These are phyloP conservation scores for Spodoptera frugiperda DNA, from an alignment of 1,140 invertebrate species.

Conservation along the genomic window DNA sequence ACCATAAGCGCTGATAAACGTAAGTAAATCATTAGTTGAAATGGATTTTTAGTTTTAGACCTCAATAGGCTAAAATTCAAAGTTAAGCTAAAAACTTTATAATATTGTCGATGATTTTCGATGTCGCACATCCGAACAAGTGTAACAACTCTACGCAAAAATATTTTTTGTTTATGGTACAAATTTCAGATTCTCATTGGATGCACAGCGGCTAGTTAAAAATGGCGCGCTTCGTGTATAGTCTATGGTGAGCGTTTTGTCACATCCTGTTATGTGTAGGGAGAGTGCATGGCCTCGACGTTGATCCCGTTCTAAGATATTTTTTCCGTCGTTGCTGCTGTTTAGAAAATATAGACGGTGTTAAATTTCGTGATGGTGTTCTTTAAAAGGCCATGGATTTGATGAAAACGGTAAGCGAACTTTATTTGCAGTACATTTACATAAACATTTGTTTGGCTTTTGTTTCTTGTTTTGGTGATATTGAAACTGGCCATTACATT, in stretches of 20 bases:
- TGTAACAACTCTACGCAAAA: slow-evolving; percentile 56
- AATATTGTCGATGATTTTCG: slow-evolving; percentile 13
- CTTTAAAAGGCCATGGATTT: slow-evolving; percentile 86
- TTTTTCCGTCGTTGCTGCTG: slow-evolving; percentile 74
- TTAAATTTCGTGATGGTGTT: slow-evolving; percentile 85
- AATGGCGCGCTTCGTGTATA: slow-evolving; percentile 69
- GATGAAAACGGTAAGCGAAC: slow-evolving; percentile 85
- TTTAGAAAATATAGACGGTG: slow-evolving; percentile 78
- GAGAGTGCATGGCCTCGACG: slow-evolving; percentile 83
- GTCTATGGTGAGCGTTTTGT: slow-evolving; percentile 80
- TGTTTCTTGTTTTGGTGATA: slow-evolving; percentile 87
- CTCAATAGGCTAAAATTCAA: no score
- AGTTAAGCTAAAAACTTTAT: not conserved
- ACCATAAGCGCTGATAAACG: no score
- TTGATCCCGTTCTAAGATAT: slow-evolving; percentile 81
- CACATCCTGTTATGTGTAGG: slow-evolving; percentile 85
- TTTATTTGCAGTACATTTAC: slow-evolving; percentile 69
- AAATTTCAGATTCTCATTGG: slow-evolving; percentile 67
- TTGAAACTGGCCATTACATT: slow-evolving; percentile 87
- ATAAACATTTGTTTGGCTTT: slow-evolving; percentile 84
- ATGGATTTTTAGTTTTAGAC: no score
- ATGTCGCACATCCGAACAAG: slow-evolving; percentile 58
- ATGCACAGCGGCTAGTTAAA: slow-evolving; percentile 64
- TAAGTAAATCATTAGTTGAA: no score
- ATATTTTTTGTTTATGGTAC: slow-evolving; percentile 55